Base-by-base conservation (phyloP, 2,113 vertebrate genomes). In the Salvelinus fontinalis region DNA sequence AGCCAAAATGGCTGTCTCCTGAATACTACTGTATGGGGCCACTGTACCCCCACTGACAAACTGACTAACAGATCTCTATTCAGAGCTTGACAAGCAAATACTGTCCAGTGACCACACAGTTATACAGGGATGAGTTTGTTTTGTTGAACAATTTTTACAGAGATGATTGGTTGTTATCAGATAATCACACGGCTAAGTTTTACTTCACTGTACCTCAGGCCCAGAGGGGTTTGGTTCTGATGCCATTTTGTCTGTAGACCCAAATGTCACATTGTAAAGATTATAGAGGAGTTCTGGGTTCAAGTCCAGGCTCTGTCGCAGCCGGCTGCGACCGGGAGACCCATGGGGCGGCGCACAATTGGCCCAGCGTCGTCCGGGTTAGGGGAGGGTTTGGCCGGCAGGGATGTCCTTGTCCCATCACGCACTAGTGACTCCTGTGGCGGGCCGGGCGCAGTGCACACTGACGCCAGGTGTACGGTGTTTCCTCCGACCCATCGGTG, bases 81-180 rank as follows among this genome's bases (percentile, higher is more conserved):
- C 14, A 67, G 73, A 90, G 88, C 87, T 89, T 86, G 88, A 84
- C 76, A 74, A 79, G 76, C 77, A 83, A 71, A 70, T 81, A 86
- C 75, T 60, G 39, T 44, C 39, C 39, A 44, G 39, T 44, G 18
- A 77, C 77, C 86, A 77, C 81, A 82, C 77, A 76, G 66, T 67
- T 73, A 67, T 78, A 65, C 86, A 88, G 83, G 82, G 80, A 84
- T 71, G 75, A 74, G 27, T 64, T 64, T 64, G 20, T 65, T 80
- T 75, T 59, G 18, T 77, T 76, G 75, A 24, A 66, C 27, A 72
- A 18, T 62, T 81, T 20, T 76, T 71, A 80, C 79, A 77, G 54
- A 83, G 34, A 75, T 3, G n/a, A 77, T 79, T 78, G 79, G 59
- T 57, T 29, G 69, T 79, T 81, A 78, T 78, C 75, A 85, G 39